Evolutionary conservation across 2,113 vertebrate genomes (phyloP), one percentile per base, ranked within the genome.

Genomic region (Epinephelus lanceolatus): DNA sequence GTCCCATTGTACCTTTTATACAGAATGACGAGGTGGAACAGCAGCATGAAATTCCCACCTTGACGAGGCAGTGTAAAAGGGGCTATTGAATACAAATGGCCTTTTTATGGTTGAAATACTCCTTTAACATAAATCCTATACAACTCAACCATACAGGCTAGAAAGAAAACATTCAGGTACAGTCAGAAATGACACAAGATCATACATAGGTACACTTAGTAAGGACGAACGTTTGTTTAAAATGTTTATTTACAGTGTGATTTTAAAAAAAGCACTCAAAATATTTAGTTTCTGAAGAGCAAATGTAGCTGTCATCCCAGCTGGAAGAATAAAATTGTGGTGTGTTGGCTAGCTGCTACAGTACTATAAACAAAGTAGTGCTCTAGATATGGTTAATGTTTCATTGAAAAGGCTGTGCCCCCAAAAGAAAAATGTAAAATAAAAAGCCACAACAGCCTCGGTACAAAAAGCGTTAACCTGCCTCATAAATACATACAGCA

Each of bases 211-310:
- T 40, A 47, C 18, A 51, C 55, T 12, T 27, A 13, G 27, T 23
- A 4, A 25, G 33, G 33, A 37, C 1, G 6, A 7, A 61, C 13
- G 17, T 47, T 80, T 71, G 79, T 74, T 84, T 33, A 18, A 80
- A 86, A 82, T 0, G 11, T 94, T 93, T 94, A 94, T 92, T 93
- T 90, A 91, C 86, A 92, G 40, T 3, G 57, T 62, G 70, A 82
- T 73, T 60, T 57, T 30, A 51, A 33, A 82, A 73, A 80, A 89
- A 76, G 19, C 49, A 83, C 15, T 61, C 0, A 33, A 53, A 57
- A 73, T 53, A 60, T 59, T 47, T 9, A 23, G 8, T 42, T 51
- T 71, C 10, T 52, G 14, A 69, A 19, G 2, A 83, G 27, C 4
- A 87, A 52, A 70, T 65, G n/a, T 37, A 37, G 33, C 33, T 37